Percentiles rank a stretch among this genome's conserved stretches.
These are phyloP conservation scores for Eueremaeus valkanovi DNA, from an alignment of 2,888 invertebrate species.

Conservation along the genomic window DNA sequence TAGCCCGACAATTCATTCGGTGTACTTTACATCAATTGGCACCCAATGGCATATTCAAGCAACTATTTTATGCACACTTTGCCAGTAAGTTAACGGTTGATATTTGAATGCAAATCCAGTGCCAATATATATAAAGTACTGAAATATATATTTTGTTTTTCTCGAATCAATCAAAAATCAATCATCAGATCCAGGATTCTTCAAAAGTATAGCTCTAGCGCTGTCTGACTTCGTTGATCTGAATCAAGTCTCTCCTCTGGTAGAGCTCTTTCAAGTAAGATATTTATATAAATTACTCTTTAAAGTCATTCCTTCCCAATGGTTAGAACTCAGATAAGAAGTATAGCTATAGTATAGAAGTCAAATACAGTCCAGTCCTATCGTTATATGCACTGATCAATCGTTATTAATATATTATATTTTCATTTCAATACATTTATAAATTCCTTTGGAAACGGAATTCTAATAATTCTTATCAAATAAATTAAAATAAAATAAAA, in stretches of 20 bases:
- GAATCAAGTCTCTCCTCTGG: constrained; percentile 88
- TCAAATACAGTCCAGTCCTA: no score
- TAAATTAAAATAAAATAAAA: no score
- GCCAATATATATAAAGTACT: constrained; percentile 8
- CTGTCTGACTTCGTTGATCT: constrained; percentile 93
- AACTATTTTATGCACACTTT: constrained; percentile 85
- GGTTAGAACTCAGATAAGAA: neutral
- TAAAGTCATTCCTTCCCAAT: neutral
- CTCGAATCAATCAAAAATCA: constrained; percentile 33
- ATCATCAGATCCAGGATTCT: constrained; percentile 66
- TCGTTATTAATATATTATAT: neutral
- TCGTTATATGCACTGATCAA: neutral
- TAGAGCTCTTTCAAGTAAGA: constrained; percentile 74
- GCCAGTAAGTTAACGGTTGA: constrained; percentile 61
- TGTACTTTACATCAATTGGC: constrained; percentile 94
- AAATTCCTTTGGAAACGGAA: neutral
- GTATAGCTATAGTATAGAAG: no score
- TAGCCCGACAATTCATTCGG: constrained; percentile 93
- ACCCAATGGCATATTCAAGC: constrained; percentile 92
- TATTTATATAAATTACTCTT: constrained; percentile 35
- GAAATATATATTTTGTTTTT: constrained; percentile 28
- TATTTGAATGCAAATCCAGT: neutral
- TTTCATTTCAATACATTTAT: constrained; percentile 7
- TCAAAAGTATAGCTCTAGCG: constrained; percentile 88
- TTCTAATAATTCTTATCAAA: no score